These are phyloP conservation scores for Aselliscus stoliczkanus DNA, from an alignment of 2,797 vertebrate genomes.

Conservation along the genomic window DNA sequence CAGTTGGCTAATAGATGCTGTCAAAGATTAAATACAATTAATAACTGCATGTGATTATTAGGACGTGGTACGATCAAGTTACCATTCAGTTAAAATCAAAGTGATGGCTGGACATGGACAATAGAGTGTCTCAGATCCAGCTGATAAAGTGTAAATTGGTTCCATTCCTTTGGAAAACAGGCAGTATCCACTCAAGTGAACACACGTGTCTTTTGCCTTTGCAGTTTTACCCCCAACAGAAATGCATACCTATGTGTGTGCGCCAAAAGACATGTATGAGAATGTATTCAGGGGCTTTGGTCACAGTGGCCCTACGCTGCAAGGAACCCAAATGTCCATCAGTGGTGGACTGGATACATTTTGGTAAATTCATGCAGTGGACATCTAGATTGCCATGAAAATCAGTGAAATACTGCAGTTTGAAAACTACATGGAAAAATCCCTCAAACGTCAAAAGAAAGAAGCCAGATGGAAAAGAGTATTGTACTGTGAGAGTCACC, in stretches of 20 bases:
- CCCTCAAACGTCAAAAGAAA: neutral
- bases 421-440: neutral
- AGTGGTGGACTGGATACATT: neutral
- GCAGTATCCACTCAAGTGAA: neutral
- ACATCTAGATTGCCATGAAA: neutral
- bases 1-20: neutral
- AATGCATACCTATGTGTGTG: accelerated
- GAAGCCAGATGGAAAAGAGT: neutral
- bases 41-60: neutral
- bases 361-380: neutral
- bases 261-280: neutral
- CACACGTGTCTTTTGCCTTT: neutral
- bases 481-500: neutral
- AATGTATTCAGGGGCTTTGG: neutral
- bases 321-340: neutral
- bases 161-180: neutral
- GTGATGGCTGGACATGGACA: no score
- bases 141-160: neutral
- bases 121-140: neutral
- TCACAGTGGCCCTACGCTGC: no score
- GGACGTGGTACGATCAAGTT: neutral
- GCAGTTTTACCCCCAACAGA: neutral
- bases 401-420: neutral
- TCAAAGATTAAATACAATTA: neutral
- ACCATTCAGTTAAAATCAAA: neutral